Percentiles rank a stretch among this genome's conserved stretches.
These are phyloP conservation scores for Tetramorium simillimum DNA, from an alignment of 1,140 invertebrate species.

Conservation along the genomic window DNA sequence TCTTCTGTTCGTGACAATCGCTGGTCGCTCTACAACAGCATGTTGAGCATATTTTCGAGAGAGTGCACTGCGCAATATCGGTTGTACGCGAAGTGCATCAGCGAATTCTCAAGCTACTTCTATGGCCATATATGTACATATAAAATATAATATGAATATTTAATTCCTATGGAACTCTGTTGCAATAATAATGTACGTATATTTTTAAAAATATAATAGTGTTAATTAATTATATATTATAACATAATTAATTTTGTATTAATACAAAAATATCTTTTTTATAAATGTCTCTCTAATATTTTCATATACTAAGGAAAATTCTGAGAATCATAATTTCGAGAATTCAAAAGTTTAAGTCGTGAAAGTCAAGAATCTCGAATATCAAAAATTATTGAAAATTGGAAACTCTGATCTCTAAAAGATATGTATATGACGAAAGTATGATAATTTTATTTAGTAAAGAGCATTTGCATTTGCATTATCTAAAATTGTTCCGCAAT, in stretches of 20 bases:
- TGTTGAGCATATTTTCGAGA: slow-evolving; percentile 1
- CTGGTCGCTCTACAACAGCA: not conserved
- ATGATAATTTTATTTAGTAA: not conserved
- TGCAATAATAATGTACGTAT: too few species aligned
- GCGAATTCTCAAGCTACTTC: not conserved
- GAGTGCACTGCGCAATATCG: not conserved
- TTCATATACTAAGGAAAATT: too few species aligned
- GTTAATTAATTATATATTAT: too few species aligned
- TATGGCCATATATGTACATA: not conserved
- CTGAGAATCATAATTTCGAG: too few species aligned
- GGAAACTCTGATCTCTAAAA: not conserved
- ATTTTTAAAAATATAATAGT: too few species aligned
- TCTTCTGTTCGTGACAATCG: slow-evolving; percentile 29
- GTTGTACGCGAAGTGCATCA: not conserved
- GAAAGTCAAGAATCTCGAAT: too few species aligned
- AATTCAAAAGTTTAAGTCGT: too few species aligned
- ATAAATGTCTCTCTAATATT: too few species aligned
- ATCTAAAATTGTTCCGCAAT: not conserved
- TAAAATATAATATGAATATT: not conserved
- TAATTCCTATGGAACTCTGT: too few species aligned
- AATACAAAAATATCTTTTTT: too few species aligned
- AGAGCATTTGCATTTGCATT: not conserved
- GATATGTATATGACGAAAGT: not conserved
- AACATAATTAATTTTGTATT: too few species aligned
- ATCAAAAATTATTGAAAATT: not conserved